A percentile compares a stretch with the other conserved stretches of the same genome.
Conservation (phyloP, 2,113 vertebrate species). For the Perognathus longimembris region DNA sequence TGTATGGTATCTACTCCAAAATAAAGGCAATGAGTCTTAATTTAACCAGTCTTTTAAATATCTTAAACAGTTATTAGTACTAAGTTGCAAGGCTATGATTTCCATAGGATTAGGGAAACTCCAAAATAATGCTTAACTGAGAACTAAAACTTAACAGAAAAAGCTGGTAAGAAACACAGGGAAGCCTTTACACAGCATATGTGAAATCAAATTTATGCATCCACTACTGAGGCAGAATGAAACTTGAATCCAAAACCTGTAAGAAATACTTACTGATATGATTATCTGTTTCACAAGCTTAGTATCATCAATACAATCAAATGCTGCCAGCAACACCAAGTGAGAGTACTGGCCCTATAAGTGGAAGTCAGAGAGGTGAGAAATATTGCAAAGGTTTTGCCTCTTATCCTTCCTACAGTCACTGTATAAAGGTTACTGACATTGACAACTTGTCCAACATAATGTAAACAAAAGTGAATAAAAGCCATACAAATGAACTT, state of each 20-base stretch:
- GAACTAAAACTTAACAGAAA: constrained; percentile 4
- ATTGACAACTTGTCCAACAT: neutral
- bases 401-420: neutral
- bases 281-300: constrained; percentile 96
- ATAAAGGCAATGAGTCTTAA: neutral
- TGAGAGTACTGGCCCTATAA: constrained; percentile 96
- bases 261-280: constrained; percentile 91
- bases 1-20: neutral
- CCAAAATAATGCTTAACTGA: neutral
- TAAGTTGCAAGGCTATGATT: neutral
- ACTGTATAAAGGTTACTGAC: constrained; percentile 23
- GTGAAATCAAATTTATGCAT: neutral
- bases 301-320: constrained; percentile 98
- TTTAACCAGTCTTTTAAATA: constrained; percentile 14
- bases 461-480: neutral
- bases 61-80: constrained; percentile 13
- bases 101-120: constrained; percentile 4
- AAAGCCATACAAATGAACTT: constrained; percentile 49
- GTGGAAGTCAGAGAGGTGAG: constrained; percentile 13
- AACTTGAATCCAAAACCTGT: neutral
- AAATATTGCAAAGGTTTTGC: neutral
- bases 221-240: neutral
- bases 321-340: constrained; percentile 93
- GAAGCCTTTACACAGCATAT: neutral
- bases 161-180: neutral